These are phyloP conservation scores for Drosophila ananassae DNA, from an alignment of 1,140 invertebrate genomes.

Conservation along the genomic window DNA sequence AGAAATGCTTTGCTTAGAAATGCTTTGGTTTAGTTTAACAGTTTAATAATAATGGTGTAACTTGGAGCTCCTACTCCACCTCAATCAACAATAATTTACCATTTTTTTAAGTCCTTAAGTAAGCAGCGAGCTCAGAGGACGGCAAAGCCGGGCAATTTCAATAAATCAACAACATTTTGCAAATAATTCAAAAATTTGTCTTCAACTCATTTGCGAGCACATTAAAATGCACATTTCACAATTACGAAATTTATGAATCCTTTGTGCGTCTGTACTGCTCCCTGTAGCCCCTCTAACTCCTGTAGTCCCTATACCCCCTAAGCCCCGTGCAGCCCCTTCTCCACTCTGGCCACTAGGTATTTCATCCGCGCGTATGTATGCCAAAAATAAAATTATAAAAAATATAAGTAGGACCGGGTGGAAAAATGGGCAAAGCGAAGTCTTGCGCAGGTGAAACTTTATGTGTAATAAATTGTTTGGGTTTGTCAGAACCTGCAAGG, in stretches of 20 bases:
- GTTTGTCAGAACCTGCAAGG: constrained; percentile 39
- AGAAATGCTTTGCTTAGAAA: not conserved
- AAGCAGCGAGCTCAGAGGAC: not conserved
- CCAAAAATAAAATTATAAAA: constrained; percentile 29
- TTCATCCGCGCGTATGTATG: constrained; percentile 32
- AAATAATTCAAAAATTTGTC: constrained; percentile 55
- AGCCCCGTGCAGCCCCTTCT: constrained; percentile 1
- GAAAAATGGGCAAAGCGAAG: constrained; percentile 46
- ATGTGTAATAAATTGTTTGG: constrained; percentile 72
- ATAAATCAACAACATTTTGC: constrained; percentile 54
- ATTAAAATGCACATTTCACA: constrained; percentile 60
- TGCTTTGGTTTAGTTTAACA: constrained; percentile 33
- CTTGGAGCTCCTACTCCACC: not conserved
- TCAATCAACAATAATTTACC: constrained; percentile 46
- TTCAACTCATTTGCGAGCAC: constrained; percentile 58
- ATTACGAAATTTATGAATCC: constrained; percentile 73
- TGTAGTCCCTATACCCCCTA: not conserved
- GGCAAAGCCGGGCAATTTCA: constrained; percentile 41
- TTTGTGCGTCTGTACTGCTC: constrained; percentile 32
- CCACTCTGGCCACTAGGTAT: no score
- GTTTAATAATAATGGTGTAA: constrained; percentile 68
- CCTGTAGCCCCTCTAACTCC: not conserved
- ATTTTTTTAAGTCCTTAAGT: not conserved
- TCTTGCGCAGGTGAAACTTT: constrained; percentile 62
- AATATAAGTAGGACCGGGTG: constrained; percentile 12